Percentiles rank a stretch among this genome's conserved stretches.
Evolutionary conservation across 2,113 vertebrate species (phyloP).

Genomic region (Casuarius casuarius): DNA sequence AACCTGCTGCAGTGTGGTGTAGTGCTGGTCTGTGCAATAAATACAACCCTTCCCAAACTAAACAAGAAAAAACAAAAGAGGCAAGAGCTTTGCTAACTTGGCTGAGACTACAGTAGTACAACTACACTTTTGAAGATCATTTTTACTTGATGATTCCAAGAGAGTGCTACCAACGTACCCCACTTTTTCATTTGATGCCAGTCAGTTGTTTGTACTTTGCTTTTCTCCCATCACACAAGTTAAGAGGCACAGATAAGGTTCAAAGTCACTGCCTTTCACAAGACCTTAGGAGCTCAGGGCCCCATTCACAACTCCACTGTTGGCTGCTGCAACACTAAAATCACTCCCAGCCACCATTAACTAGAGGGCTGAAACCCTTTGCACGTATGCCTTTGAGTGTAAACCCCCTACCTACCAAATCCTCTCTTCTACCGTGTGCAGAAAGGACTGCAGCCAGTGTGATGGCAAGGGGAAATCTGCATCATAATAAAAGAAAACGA

Average conservation of each 20-base stretch:
- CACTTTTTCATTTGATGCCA: background rate
- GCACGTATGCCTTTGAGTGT: background rate
- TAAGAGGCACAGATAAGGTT: background rate
- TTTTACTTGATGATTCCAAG: constrained; percentile 20
- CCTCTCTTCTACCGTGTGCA: background rate
- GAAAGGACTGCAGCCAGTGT: background rate
- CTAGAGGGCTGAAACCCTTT: background rate
- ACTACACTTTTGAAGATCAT: background rate
- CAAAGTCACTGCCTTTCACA: background rate
- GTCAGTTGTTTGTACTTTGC: background rate
- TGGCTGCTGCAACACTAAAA: background rate
- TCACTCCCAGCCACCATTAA: background rate
- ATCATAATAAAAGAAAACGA: background rate
- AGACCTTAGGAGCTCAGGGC: background rate
- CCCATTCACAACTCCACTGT: background rate
- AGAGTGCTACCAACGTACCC: background rate
- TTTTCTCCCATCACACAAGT: background rate
- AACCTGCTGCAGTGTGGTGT: background rate
- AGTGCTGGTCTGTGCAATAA: constrained; percentile 20
- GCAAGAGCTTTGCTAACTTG: constrained; percentile 18
- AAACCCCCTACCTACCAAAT: background rate
- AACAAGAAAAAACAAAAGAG: background rate
- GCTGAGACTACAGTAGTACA: background rate
- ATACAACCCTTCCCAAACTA: constrained; percentile 7
- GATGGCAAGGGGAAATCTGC: background rate